These are phyloP conservation scores for Argyrosomus regius DNA, from an alignment of 2,797 vertebrate genomes.

Conservation along the genomic window DNA sequence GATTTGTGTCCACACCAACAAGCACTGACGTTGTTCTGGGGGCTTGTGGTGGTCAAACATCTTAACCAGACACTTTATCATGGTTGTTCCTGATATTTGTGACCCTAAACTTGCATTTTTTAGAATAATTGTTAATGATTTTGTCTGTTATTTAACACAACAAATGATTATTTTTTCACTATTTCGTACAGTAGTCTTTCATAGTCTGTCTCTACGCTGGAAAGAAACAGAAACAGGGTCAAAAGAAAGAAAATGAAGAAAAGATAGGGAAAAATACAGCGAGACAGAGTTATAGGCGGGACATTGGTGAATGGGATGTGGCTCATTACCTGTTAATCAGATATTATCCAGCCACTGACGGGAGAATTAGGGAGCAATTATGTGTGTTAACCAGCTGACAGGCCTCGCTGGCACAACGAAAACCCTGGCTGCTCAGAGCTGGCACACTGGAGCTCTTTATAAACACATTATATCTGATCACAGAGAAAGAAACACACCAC, in stretches of 20 bases:
- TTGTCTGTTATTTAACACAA: background rate
- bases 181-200: background rate
- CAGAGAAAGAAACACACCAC: slow-evolving; percentile 24
- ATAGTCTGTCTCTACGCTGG: background rate
- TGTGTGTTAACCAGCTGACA: slow-evolving; percentile 70
- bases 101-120: background rate
- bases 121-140: background rate
- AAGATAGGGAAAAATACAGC: slow-evolving; percentile 5
- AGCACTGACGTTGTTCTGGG: background rate
- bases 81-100: no score
- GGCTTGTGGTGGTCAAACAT: no score
- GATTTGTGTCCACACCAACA: background rate
- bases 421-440: slow-evolving; percentile 54
- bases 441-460: slow-evolving; percentile 47
- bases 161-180: background rate
- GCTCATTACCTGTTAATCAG: slow-evolving; percentile 81
- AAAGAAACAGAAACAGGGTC: background rate
- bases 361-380: slow-evolving; percentile 77
- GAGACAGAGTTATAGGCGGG: slow-evolving; percentile 21
- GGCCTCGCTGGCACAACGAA: slow-evolving; percentile 55
- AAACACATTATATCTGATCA: slow-evolving; percentile 69
- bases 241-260: slow-evolving; percentile 2
- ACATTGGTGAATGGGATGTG: slow-evolving; percentile 55
- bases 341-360: slow-evolving; percentile 70
- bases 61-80: background rate